phyloP scores from a whole-genome alignment of 2,888 invertebrate species.

The Coleophora flavipennella region DNA sequence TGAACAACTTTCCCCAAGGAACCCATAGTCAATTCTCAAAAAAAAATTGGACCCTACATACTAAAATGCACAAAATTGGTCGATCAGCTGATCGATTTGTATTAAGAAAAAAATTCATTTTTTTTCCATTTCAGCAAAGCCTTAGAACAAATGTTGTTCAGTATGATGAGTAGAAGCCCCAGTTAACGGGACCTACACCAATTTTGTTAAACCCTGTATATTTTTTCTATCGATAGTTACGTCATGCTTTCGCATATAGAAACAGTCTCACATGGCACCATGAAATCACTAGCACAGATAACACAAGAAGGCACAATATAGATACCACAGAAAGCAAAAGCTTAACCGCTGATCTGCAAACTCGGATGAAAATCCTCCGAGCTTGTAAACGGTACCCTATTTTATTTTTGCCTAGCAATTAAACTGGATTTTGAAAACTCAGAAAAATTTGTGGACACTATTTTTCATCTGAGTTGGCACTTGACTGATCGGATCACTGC shows the following conservation, averaged over 20 bases:
- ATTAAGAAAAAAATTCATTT: too few relatives aligned
- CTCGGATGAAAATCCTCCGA: not conserved
- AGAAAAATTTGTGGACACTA: not conserved
- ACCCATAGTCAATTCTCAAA: too few relatives aligned
- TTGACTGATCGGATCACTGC: constrained; percentile 20
- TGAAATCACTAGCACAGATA: constrained; percentile 20
- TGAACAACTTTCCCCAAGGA: too few relatives aligned
- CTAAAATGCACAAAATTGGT: too few relatives aligned
- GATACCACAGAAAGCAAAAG: not conserved
- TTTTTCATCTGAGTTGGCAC: not conserved
- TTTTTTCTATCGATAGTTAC: not conserved
- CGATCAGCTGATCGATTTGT: too few relatives aligned
- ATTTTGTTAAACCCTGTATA: too few relatives aligned
- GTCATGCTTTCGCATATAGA: constrained; percentile 15
- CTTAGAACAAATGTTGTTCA: too few relatives aligned
- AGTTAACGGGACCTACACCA: too few relatives aligned
- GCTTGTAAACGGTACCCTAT: not conserved
- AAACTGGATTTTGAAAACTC: not conserved
- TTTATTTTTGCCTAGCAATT: not conserved
- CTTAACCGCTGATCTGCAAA: not conserved
- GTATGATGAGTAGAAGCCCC: too few relatives aligned
- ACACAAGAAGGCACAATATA: constrained; percentile 24
- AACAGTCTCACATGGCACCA: constrained; percentile 33
- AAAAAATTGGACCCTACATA: too few relatives aligned
- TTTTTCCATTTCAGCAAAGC: too few relatives aligned